phyloP scores from a whole-genome alignment of 2,888 invertebrate species.

The Yponomeuta cagnagella region DNA sequence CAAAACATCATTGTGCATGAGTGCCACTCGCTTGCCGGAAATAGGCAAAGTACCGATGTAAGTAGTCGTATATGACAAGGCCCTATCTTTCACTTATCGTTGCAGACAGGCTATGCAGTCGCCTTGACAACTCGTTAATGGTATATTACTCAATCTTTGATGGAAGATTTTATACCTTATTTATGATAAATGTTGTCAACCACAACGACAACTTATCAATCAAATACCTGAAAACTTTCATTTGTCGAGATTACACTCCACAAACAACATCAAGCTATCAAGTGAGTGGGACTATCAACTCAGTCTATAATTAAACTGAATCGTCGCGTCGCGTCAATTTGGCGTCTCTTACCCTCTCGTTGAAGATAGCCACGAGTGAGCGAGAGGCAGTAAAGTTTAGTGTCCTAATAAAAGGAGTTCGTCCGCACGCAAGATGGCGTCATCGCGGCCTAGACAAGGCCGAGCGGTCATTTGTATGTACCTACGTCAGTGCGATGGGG shows the following conservation, averaged over 20 bases:
- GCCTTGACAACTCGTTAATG: conserved; percentile 51
- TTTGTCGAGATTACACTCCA: neutral
- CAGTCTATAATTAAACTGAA: conserved; percentile 42
- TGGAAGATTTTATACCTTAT: neutral
- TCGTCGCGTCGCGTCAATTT: conserved; percentile 26
- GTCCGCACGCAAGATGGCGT: conserved; percentile 65
- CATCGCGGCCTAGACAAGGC: conserved; percentile 75
- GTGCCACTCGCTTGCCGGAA: neutral
- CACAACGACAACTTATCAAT: neutral
- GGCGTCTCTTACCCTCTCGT: conserved; percentile 34
- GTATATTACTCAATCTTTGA: conserved; percentile 44
- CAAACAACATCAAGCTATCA: conserved; percentile 22
- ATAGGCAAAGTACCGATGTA: neutral
- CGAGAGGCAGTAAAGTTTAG: conserved; percentile 48
- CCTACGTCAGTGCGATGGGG: conserved; percentile 25
- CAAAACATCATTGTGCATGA: conserved; percentile 23
- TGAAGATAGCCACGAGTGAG: conserved; percentile 30
- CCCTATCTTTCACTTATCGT: conserved; percentile 30
- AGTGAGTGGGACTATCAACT: conserved; percentile 27
- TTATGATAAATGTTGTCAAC: neutral
- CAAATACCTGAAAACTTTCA: neutral
- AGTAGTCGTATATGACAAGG: neutral
- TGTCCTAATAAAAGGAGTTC: conserved; percentile 63
- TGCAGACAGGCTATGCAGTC: conserved; percentile 36
- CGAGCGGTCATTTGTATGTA: conserved; percentile 69